These are phyloP conservation scores for Popillia japonica DNA, from an alignment of 1,140 invertebrate species.

Conservation along the genomic window DNA sequence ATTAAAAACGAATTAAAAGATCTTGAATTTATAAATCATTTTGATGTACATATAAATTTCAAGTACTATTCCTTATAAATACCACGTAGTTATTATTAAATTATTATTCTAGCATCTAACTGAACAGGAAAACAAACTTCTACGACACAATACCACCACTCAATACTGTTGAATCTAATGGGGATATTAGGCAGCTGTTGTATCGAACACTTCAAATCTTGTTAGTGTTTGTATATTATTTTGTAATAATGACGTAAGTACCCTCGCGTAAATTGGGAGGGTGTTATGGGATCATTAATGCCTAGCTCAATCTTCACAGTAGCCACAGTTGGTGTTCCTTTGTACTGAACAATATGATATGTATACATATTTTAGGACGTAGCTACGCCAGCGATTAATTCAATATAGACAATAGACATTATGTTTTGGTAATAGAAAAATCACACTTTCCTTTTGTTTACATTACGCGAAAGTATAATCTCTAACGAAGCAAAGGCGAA, in stretches of 20 bases:
- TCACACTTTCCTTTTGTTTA: neutral
- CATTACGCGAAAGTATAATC: neutral
- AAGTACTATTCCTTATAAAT: no score
- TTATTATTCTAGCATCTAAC: no score
- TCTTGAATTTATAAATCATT: no score
- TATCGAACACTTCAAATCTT: constrained; percentile 13
- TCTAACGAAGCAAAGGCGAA: neutral
- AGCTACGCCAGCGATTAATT: neutral
- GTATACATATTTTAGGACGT: neutral
- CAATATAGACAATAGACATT: no score
- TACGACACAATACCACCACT: constrained; percentile 50
- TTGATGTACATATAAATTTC: no score
- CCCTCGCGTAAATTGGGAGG: neutral
- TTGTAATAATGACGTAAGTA: constrained; percentile 18
- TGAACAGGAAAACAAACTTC: no score
- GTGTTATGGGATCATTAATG: neutral
- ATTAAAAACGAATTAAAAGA: no score
- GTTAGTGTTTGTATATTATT: neutral
- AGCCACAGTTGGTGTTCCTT: constrained; percentile 11
- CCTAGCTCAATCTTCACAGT: neutral
- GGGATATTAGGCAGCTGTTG: neutral
- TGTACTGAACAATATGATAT: neutral
- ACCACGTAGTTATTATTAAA: no score
- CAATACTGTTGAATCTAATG: neutral
- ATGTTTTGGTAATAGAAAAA: no score